Percentiles rank a stretch among this genome's conserved stretches.
phyloP scores from a whole-genome alignment of 2,888 invertebrate species.

The Apoderus coryli region DNA sequence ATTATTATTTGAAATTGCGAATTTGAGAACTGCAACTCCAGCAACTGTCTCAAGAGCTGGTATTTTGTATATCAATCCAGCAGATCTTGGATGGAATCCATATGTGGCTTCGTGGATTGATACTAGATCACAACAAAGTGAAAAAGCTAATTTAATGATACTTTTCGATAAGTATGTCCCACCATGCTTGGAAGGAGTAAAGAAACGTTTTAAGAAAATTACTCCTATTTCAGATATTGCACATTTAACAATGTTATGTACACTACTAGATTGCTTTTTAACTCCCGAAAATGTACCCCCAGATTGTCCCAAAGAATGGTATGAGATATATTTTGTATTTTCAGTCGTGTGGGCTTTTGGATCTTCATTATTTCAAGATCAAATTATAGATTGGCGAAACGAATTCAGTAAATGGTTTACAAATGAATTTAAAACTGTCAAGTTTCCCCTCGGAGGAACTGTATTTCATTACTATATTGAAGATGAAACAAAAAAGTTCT shows the following conservation, averaged over 20 bases:
- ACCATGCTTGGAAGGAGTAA: constrained; percentile 57
- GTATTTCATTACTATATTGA: constrained; percentile 88
- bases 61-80: constrained; percentile 85
- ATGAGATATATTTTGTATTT: constrained; percentile 87
- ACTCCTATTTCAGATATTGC: constrained; percentile 84
- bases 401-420: constrained; percentile 94
- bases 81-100: constrained; percentile 91
- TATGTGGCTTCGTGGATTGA: constrained; percentile 84
- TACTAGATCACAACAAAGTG: constrained; percentile 51
- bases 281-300: constrained; percentile 65
- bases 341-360: constrained; percentile 89
- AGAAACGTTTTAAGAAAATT: constrained; percentile 70
- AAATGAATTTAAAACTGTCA: constrained; percentile 81
- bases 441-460: constrained; percentile 68
- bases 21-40: constrained; percentile 81
- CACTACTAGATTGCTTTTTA: constrained; percentile 71
- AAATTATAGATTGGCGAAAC: constrained; percentile 78
- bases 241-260: constrained; percentile 78
- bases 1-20: constrained; percentile 85
- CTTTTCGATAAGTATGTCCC: constrained; percentile 92
- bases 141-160: constrained; percentile 67
- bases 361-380: constrained; percentile 80
- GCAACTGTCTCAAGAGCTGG: constrained; percentile 92
- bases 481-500: constrained; percentile 66
- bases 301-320: constrained; percentile 89